Base-by-base conservation (phyloP, 2,797 vertebrate species). In the Molothrus aeneus region DNA sequence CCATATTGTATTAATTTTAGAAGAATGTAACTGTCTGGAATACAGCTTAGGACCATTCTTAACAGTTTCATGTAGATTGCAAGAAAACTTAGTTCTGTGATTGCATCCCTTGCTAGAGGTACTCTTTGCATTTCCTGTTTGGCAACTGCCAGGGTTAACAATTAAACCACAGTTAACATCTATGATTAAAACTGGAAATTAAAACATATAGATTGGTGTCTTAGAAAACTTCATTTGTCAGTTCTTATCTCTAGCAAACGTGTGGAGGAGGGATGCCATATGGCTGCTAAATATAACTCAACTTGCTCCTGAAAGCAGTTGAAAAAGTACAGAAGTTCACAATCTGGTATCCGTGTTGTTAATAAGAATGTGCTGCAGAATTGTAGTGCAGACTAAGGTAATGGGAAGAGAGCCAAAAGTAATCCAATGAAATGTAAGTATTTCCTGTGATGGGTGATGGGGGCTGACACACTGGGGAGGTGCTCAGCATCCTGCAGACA, bases 221-320 rank as follows among this genome's bases (percentile, higher is more conserved):
- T 91, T 53, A 95, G 83, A 81, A 92, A 93, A 96, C 90, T 88
- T 54, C 29, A 86, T 94, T 95, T 95, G 77, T 90, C 59, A 40
- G 34, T 88, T 92, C 90, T 94, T 91, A 88, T 79, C 28, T 3
- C 63, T 64, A 48, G 82, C 51, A 91, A 88, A 80, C 4, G 69
- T 81, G 80, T 82, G 94, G 82, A 96, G 96, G 91, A 96, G 90
- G 86, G 70, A 36, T 75, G 91, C 93, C 95, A 95, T 94, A 96
- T 96, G 95, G 96, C 88, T 92, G 94, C 92, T 96, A 95, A 95
- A 93, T 96, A 94, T 93, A 97, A 68, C 73, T 18, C 73, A 64
- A 70, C 63, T 96, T 92, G 94, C 70, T 94, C 80, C 88, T 57
- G 92, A 69, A 69, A 81, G 87, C 75, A 40, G 54, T 69, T 60